phyloP scores from a whole-genome alignment of 2,888 invertebrate genomes.

The Eristalinus sepulchralis region DNA sequence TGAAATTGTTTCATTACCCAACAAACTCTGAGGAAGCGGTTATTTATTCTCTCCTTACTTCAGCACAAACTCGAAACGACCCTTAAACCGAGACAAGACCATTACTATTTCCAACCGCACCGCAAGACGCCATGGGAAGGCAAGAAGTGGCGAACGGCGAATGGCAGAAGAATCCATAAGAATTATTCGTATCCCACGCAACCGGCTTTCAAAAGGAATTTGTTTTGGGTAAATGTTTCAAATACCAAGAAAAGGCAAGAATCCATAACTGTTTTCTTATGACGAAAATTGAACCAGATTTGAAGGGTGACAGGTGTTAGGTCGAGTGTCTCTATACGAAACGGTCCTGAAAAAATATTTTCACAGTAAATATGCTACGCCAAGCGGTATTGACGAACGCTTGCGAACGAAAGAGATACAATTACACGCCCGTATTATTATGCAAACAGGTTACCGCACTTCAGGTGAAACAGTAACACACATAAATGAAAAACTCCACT shows the following conservation, averaged over 20 bases:
- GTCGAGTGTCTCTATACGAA: neutral
- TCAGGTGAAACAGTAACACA: slow-evolving; percentile 26
- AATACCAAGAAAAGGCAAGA: neutral
- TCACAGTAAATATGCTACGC: neutral
- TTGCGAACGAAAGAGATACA: slow-evolving; percentile 6
- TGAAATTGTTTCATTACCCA: neutral
- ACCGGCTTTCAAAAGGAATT: neutral
- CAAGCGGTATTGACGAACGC: neutral
- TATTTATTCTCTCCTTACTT: neutral
- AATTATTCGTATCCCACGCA: neutral
- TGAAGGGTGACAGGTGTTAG: neutral
- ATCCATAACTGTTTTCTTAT: neutral
- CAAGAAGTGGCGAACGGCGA: neutral
- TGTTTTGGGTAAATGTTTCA: neutral
- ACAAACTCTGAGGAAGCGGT: neutral
- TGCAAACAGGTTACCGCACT: neutral
- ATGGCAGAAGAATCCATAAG: neutral
- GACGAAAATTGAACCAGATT: neutral
- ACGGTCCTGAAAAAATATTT: neutral
- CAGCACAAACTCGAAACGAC: neutral
- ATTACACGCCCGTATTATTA: slow-evolving; percentile 4
- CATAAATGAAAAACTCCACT: neutral
- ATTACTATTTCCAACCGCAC: neutral
- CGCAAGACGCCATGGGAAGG: neutral
- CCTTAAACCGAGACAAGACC: neutral